Conservation (phyloP, 2,113 vertebrate species). For the Vimba vimba region DNA sequence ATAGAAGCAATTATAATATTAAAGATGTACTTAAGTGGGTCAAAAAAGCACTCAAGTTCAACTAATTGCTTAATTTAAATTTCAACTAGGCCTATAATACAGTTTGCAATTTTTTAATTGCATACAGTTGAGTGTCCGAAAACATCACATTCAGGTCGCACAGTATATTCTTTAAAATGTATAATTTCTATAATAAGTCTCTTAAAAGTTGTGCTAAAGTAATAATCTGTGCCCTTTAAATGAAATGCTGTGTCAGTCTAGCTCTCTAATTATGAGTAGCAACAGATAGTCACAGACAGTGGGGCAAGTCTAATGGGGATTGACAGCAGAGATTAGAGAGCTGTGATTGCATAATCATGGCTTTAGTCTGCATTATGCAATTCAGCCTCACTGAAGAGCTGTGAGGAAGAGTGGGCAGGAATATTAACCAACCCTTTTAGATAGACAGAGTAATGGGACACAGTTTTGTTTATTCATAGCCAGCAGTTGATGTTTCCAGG, state of each 20-base stretch:
- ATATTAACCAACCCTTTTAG: conserved; percentile 38
- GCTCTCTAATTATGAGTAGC: not conserved
- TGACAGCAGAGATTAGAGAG: conserved; percentile 58
- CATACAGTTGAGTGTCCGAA: not conserved
- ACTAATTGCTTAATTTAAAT: not conserved
- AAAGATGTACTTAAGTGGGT: not conserved
- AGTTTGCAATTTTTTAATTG: not conserved
- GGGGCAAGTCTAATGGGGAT: conserved; percentile 52
- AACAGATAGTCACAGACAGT: not conserved
- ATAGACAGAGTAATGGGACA: not conserved
- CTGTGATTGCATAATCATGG: conserved; percentile 59
- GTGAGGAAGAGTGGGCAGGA: conserved; percentile 43
- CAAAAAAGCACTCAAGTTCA: not conserved
- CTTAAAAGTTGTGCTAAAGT: not conserved
- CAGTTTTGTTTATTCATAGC: conserved; percentile 8
- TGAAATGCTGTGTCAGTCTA: not conserved
- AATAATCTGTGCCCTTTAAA: conserved; percentile 1
- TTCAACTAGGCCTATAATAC: not conserved
- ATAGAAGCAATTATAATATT: not conserved
- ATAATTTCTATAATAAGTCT: not conserved
- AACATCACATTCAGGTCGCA: not conserved
- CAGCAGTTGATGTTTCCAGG: not conserved
- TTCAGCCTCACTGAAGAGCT: conserved; percentile 50
- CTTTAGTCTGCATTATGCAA: conserved; percentile 62
- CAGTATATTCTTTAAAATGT: not conserved